Percentiles rank a stretch among this genome's conserved stretches.
These are phyloP conservation scores for Daktulosphaira vitifoliae DNA, from an alignment of 1,140 invertebrate genomes.

Conservation along the genomic window DNA sequence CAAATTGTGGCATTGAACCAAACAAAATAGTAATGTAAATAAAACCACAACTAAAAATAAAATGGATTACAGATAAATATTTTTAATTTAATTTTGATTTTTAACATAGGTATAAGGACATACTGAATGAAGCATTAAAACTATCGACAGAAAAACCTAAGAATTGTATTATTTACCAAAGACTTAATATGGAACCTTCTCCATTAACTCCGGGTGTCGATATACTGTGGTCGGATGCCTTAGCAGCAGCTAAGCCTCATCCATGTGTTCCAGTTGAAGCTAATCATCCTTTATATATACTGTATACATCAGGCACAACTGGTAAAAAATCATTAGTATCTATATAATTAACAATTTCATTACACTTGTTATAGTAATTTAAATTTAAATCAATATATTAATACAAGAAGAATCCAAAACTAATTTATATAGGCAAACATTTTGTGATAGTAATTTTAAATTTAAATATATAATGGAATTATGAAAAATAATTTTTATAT, in stretches of 20 bases:
- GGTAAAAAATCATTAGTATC: slow-evolving; percentile 44
- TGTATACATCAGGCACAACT: slow-evolving; percentile 89
- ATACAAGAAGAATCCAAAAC: no score
- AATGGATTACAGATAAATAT: no score
- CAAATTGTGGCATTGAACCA: slow-evolving; percentile 83
- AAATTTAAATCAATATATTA: no score
- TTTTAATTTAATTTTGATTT: background rate
- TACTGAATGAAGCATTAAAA: slow-evolving; percentile 74
- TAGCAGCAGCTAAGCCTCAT: slow-evolving; percentile 54
- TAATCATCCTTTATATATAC: slow-evolving; percentile 81
- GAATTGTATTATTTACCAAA: slow-evolving; percentile 71
- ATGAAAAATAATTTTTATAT: no score
- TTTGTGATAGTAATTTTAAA: no score
- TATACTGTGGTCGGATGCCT: slow-evolving; percentile 65
- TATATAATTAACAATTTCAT: no score
- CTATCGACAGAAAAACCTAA: slow-evolving; percentile 59
- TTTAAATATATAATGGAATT: no score
- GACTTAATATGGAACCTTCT: slow-evolving; percentile 56
- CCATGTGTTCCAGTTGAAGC: slow-evolving; percentile 77
- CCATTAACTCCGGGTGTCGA: slow-evolving; percentile 55
- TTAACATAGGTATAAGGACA: slow-evolving; percentile 65
- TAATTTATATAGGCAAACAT: no score
- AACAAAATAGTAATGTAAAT: slow-evolving; percentile 65
- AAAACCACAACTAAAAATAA: no score
- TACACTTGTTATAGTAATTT: no score